Base-by-base conservation (phyloP, 1,140 invertebrate genomes). In the Ostrea denselamellosa region DNA sequence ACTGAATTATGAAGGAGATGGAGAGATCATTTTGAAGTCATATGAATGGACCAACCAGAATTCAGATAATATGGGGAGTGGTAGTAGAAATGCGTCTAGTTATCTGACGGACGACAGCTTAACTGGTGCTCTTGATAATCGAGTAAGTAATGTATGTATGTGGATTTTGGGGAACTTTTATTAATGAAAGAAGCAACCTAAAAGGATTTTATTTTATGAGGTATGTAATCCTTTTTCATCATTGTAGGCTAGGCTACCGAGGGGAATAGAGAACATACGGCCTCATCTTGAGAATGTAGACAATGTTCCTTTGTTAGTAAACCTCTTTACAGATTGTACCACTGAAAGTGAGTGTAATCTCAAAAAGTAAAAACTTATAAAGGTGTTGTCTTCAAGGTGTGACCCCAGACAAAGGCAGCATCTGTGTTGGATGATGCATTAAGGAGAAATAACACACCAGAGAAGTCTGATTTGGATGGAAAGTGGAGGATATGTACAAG, bases 261-360 rank as follows among this genome's bases (percentile, higher is more conserved):
- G 98, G 85, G 99, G 99, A 53, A 99, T 99, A 90, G 98, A 99
- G 92, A 98, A 99, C 95, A 99, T 99, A 89, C 96, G 98, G 34
- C 98, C 98, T 0, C 99, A 99, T 95, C 96, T 99, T 86, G 97
- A 98, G 94, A 96, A 97, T 90, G 98, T 99, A 90, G 99, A 99
- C 94, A 99, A 99, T 95, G 98, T 99, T 56, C 99, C 99, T 0
- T 95, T 99, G 14, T 96, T 99, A 68, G 98, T 99, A 1, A 99
- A 98, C 0, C 95, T 99, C 0, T 99, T 99, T 93, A 99, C 98
- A 2, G 99, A 99, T 95, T 99, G 98, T 95, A 98, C 97, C 8
- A 96, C 98, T 12, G 95, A 96, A 88, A 92, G 94, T 95, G 91
- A 91, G 90, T 89, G 34, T 44, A 44, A 44, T 44, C 1, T 2